Percentiles rank a stretch among this genome's conserved stretches.
Conservation (phyloP, 2,797 vertebrate genomes). For the Anguilla anguilla region DNA sequence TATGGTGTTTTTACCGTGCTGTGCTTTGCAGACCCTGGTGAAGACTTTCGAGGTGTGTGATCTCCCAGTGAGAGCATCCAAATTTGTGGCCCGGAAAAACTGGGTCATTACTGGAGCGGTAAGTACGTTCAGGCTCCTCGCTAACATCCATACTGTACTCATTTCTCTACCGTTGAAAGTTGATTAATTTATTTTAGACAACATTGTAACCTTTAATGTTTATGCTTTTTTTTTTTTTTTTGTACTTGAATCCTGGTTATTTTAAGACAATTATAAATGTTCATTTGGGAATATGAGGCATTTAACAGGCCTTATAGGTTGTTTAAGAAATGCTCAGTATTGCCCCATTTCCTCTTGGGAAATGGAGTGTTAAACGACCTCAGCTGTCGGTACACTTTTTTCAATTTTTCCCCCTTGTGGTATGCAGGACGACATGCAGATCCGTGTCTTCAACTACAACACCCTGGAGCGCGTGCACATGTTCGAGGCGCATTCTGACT, state of each 20-base stretch:
- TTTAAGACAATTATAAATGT: neutral
- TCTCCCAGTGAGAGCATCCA: slow-evolving; percentile 92
- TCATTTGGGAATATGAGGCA: neutral
- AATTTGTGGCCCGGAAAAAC: slow-evolving; percentile 96
- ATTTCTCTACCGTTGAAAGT: neutral
- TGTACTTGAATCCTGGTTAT: neutral
- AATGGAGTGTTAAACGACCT: neutral
- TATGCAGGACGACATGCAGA: slow-evolving; percentile 95
- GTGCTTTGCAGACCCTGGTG: slow-evolving; percentile 82
- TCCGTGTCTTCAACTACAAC: slow-evolving; percentile 97
- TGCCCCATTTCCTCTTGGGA: neutral
- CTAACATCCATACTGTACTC: neutral
- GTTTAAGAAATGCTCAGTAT: neutral
- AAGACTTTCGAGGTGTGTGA: slow-evolving; percentile 98
- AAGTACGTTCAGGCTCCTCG: slow-evolving; percentile 59
- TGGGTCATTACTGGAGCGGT: slow-evolving; percentile 98
- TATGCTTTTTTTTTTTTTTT: neutral
- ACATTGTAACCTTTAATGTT: neutral
- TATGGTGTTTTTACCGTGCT: neutral
- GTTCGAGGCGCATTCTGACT: slow-evolving; percentile 98
- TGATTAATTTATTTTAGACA: neutral
- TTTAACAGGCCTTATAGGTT: neutral
- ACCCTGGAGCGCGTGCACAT: slow-evolving; percentile 96
- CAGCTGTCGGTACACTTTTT: neutral
- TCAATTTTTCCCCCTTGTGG: neutral